phyloP scores from a whole-genome alignment of 2,797 vertebrate species.

The Rhinichthys osculus region DNA sequence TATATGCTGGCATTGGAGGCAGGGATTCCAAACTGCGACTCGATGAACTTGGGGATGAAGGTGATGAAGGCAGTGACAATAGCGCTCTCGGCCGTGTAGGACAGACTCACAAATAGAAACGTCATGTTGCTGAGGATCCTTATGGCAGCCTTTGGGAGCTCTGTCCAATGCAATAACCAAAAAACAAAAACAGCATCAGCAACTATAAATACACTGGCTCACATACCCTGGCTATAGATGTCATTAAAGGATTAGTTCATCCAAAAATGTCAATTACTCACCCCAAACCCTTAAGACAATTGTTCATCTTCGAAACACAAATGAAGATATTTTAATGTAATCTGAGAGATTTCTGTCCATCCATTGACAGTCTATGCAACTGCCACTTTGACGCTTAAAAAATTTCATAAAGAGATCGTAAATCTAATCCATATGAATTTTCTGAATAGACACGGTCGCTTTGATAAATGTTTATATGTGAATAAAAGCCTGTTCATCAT shows the following conservation, averaged over 20 bases:
- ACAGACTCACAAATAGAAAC: constrained; percentile 99
- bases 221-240: background rate
- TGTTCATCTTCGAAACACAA: background rate
- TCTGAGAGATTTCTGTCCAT: no score
- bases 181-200: constrained; percentile 19
- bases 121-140: constrained; percentile 99
- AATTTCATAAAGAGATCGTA: background rate
- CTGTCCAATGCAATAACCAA: constrained; percentile 75
- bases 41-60: constrained; percentile 99
- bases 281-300: background rate
- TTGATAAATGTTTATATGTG: no score
- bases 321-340: background rate
- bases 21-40: constrained; percentile 98
- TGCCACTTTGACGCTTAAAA: no score
- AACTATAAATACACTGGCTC: background rate
- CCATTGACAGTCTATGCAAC: no score
- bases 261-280: background rate
- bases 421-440: no score
- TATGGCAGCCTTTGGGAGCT: constrained; percentile 93
- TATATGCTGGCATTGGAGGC: constrained; percentile 99
- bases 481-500: no score
- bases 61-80: constrained; percentile 99
- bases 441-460: no score
- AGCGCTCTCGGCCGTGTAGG: constrained; percentile 99
- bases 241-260: background rate